Conservation (phyloP, 2,113 vertebrate genomes). For the Alligator sinensis region DNA sequence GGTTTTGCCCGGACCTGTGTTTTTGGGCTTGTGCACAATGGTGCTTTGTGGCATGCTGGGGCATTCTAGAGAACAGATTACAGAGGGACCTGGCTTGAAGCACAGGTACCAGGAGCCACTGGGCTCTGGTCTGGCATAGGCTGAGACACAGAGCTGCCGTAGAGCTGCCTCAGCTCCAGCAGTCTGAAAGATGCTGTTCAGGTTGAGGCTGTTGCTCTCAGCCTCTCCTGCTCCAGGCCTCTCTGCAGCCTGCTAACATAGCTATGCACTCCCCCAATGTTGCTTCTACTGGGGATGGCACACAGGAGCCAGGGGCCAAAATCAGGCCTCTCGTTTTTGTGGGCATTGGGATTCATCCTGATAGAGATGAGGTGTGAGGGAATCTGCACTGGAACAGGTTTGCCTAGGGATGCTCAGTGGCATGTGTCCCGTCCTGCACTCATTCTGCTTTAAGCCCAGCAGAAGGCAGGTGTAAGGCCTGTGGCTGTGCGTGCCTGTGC, state of each 20-base stretch:
- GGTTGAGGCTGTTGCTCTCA: neutral
- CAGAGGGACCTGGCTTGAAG: neutral
- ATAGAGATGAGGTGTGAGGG: conserved; percentile 42
- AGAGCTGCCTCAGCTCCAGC: neutral
- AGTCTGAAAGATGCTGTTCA: neutral
- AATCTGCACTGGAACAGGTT: conserved; percentile 29
- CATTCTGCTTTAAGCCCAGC: neutral
- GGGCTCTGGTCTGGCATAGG: neutral
- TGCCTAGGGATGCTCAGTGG: conserved; percentile 65
- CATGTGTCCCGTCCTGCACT: neutral
- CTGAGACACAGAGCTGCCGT: rapidly evolving
- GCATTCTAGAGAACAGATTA: neutral
- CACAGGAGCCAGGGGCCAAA: conserved; percentile 16
- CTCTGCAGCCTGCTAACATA: conserved; percentile 15
- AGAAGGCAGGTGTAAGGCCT: no score
- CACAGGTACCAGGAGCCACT: neutral
- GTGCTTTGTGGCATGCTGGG: neutral
- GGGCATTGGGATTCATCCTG: conserved; percentile 36
- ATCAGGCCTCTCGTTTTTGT: conserved; percentile 34
- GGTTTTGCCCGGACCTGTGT: neutral
- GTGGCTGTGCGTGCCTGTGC: neutral
- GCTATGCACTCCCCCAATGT: neutral
- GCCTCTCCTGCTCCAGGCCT: neutral
- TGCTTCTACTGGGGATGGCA: conserved; percentile 26
- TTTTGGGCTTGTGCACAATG: neutral